Conservation (phyloP, 2,888 invertebrate species). For the Esperia sulphurella region DNA sequence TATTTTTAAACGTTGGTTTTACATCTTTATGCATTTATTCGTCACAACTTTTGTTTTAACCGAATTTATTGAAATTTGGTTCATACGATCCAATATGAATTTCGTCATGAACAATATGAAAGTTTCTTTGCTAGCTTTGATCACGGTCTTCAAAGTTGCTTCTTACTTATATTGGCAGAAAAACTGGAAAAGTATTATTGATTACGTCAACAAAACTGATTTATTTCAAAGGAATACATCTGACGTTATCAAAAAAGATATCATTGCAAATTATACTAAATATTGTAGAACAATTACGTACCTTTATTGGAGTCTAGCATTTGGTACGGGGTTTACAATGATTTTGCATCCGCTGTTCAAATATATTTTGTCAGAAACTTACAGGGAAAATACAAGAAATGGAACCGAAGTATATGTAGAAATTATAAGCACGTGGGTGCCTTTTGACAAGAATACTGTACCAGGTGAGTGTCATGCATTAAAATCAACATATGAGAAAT, state of each 20-base stretch:
- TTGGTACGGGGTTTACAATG: conserved; percentile 51
- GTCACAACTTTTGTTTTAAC: conserved; percentile 52
- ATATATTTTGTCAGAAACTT: conserved; percentile 37
- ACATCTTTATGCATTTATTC: conserved; percentile 47
- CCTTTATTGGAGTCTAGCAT: conserved; percentile 58
- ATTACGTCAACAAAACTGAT: conserved; percentile 54
- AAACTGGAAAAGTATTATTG: conserved; percentile 50
- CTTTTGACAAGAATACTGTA: conserved; percentile 50
- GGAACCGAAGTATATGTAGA: conserved; percentile 49
- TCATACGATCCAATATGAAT: conserved; percentile 50
- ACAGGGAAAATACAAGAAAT: conserved; percentile 43
- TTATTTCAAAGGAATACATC: conserved; percentile 34
- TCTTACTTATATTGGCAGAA: conserved; percentile 57
- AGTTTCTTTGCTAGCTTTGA: conserved; percentile 57
- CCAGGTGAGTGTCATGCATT: neutral
- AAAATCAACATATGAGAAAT: too few species aligned
- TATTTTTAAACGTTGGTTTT: too few species aligned
- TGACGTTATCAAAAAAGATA: conserved; percentile 26
- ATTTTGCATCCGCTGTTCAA: conserved; percentile 50
- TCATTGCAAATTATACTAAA: conserved; percentile 40
- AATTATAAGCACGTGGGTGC: conserved; percentile 66
- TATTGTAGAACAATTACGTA: conserved; percentile 60
- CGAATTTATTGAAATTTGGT: conserved; percentile 60
- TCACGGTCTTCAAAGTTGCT: conserved; percentile 51
- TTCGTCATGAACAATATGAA: conserved; percentile 58